Conservation (phyloP, 2,888 invertebrate genomes). For the Boloria euphrosyne region DNA sequence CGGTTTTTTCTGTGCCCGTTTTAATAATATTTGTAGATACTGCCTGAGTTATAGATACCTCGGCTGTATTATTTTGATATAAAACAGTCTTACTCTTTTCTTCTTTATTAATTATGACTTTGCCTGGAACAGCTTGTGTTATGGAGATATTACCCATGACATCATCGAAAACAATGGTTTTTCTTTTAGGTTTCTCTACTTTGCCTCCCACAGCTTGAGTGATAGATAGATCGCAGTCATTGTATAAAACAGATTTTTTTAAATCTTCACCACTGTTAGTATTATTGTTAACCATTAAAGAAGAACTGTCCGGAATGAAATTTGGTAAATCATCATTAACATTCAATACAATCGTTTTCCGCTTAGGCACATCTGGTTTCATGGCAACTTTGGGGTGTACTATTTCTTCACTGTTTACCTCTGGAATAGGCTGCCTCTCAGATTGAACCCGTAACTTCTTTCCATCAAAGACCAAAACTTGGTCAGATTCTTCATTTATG, state of each 20-base stretch:
- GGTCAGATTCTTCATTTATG: conserved; percentile 55
- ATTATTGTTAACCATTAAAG: conserved; percentile 1
- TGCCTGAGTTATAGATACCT: conserved; percentile 47
- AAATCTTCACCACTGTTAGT: conserved; percentile 5
- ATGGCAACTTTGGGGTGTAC: background rate
- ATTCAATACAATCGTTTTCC: conserved; percentile 63
- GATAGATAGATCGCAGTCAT: conserved; percentile 38
- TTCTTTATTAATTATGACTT: conserved; percentile 31
- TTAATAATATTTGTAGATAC: conserved; percentile 38
- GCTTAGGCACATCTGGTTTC: conserved; percentile 44
- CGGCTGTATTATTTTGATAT: conserved; percentile 42
- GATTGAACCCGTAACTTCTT: conserved; percentile 62
- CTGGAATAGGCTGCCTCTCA: conserved; percentile 35
- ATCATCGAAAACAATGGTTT: conserved; percentile 47
- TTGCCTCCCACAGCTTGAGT: conserved; percentile 31
- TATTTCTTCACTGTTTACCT: conserved; percentile 33
- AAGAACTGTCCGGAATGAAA: conserved; percentile 46
- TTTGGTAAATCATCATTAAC: conserved; percentile 66
- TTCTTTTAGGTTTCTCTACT: conserved; percentile 36
- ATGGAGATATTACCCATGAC: conserved; percentile 49
- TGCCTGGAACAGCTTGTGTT: conserved; percentile 45
- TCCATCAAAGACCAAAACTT: conserved; percentile 71
- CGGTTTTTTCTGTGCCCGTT: conserved; percentile 35
- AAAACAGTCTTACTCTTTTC: conserved; percentile 43
- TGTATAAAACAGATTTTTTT: conserved; percentile 29